These are phyloP conservation scores for Disparrhopalites patrizii DNA, from an alignment of 2,888 invertebrate genomes.

Conservation along the genomic window DNA sequence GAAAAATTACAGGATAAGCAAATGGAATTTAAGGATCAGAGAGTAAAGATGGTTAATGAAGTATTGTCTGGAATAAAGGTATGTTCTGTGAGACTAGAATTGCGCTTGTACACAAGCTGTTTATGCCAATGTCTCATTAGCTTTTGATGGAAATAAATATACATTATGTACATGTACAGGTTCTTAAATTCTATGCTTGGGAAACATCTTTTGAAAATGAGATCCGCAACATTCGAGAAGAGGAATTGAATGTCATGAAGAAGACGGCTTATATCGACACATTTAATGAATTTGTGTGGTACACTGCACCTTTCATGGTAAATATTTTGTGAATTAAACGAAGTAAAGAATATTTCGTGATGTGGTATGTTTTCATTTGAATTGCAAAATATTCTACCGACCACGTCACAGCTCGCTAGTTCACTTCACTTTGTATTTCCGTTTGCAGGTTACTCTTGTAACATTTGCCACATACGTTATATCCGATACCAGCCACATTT, in stretches of 20 bases:
- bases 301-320: constrained; percentile 55
- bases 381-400: too few relatives aligned
- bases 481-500: constrained; percentile 63
- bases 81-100: not conserved
- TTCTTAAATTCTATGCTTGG: constrained; percentile 48
- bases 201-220: constrained; percentile 43
- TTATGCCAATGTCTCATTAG: too few relatives aligned
- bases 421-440: not conserved
- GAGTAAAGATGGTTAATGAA: constrained; percentile 59
- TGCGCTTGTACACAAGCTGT: too few relatives aligned
- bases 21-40: constrained; percentile 58
- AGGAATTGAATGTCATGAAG: constrained; percentile 82
- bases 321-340: too few relatives aligned
- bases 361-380: too few relatives aligned
- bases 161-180: too few relatives aligned
- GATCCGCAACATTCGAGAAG: constrained; percentile 77
- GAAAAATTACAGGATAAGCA: constrained; percentile 60
- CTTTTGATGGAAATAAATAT: too few relatives aligned
- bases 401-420: too few relatives aligned
- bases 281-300: constrained; percentile 54
- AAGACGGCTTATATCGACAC: constrained; percentile 78
- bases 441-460: constrained; percentile 51
- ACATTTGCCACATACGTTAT: constrained; percentile 80
- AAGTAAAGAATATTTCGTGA: too few relatives aligned
- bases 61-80: constrained; percentile 56